Evolutionary conservation across 2,888 invertebrate species (phyloP), one percentile per base, ranked within the genome.

Genomic region (Hemicrepidius hirtus): DNA sequence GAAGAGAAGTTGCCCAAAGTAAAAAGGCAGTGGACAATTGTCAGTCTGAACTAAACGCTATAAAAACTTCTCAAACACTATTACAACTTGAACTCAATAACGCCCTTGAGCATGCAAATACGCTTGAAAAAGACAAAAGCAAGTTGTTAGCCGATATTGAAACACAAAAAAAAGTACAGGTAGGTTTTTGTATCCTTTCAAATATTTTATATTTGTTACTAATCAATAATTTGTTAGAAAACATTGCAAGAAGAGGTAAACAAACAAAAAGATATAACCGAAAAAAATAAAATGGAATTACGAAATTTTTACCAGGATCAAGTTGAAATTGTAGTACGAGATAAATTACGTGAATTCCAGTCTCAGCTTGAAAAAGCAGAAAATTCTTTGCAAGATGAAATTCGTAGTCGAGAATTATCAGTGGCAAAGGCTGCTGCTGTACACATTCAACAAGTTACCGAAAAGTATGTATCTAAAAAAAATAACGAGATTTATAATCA

Each of bases 301-400:
- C 92, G 93, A 78, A 88, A 90, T 40, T 92, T 93, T 82, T 95
- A 95, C 82, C 95, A 95, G 85, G 91, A 92, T 76, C 95, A 95
- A 86, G 88, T 95, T 10, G 95, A 95, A 80, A 90, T 91, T 59
- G 93, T 95, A 0, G 95, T 95, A 16, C 87, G 92, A 69, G 89
- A 89, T 66, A 95, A 95, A 82, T 87, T 95, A 70, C 91, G 91
- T 78, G 95, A 95, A 85, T 95, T 95, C 80, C 92, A 93, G 83
- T 86, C 86, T 0, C 94, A 95, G 83, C 85, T 95, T 37, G 94
- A 95, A 78, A 85, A 88, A 37, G 92, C 92, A 0, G 93, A 94
- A 84, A 87, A 88, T 20, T 89, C 90, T 41, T 87, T 94, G 79
- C 91, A 91, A 74, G 86, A 87, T 0, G 93, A 94, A 79, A 87